Percentiles rank a stretch among this genome's conserved stretches.
These are phyloP conservation scores for Limnodromus scolopaceus DNA, from an alignment of 2,797 vertebrate species.

Conservation along the genomic window DNA sequence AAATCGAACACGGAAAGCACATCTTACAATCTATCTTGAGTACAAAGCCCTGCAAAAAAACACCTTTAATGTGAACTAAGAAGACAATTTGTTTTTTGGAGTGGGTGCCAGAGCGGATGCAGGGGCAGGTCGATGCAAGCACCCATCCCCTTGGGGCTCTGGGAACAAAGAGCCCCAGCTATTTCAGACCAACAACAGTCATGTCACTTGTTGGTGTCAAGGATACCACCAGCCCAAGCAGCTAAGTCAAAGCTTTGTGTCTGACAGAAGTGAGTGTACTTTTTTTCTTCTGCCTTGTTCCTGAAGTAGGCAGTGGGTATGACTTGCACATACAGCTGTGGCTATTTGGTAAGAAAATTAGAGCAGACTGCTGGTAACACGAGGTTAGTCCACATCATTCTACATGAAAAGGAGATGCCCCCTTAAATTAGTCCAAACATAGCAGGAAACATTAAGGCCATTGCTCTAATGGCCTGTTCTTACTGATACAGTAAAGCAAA, in stretches of 20 bases:
- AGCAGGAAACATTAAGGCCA: neutral
- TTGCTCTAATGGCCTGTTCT: neutral
- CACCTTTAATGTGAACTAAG: neutral
- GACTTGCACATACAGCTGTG: neutral
- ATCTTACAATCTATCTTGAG: neutral
- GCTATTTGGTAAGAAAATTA: neutral
- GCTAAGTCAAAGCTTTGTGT: neutral
- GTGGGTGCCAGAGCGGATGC: neutral
- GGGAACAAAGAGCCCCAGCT: neutral
- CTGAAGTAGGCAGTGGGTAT: neutral
- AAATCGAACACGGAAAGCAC: neutral
- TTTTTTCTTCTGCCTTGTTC: neutral
- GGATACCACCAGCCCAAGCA: neutral
- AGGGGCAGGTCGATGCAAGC: neutral
- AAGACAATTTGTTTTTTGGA: neutral
- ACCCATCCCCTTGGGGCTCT: neutral
- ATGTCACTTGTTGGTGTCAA: rapidly evolving
- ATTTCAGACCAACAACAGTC: neutral
- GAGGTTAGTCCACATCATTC: neutral
- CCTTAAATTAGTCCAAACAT: neutral
- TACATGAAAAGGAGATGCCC: neutral
- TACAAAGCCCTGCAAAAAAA: neutral
- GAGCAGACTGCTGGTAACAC: neutral
- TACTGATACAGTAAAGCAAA: neutral
- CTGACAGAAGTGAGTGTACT: neutral